Base-by-base conservation (phyloP, 1,140 invertebrate species). In the Thalassaphorura encarpata region DNA sequence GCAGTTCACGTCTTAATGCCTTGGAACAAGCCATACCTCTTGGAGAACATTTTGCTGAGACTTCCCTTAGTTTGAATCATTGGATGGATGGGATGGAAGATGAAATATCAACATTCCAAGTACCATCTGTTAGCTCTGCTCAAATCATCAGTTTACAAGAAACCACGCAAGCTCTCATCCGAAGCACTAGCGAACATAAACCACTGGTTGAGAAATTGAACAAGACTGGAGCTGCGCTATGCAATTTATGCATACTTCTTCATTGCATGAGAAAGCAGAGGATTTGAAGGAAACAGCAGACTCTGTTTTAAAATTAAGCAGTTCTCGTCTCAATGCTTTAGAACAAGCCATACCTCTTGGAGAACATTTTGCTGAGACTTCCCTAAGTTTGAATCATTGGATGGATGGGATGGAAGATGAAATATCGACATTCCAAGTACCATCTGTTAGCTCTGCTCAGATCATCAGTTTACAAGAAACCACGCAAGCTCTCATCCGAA, bases 41-140 rank as follows among this genome's bases (percentile, higher is more conserved):
- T 5, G 90, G 90, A 0, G 87, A 94, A 72, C 92, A 97, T 73
- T 87, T 99, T 72, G 84, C 87, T 53, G 91, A 96, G 58, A 90
- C 90, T 1, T 94, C 97, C 66, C 78, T 81, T 27, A 90, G 92
- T n/a, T 69, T 98, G 2, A 80, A 82, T 16, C 78, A 81, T 27
- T 98, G 94, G 94, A 72, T 99, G 56, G 84, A 89, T 61, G 91
- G 93, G 62, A 89, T 93, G 73, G 95, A 98, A 71, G 81, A 85
- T 50, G 93, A 97, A 71, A 82, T 94, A 4, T 78, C 84, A 5
- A 81, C 90, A 69, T 70, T 96, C 42, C 88, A 90, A 15, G 87
- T 90, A 77, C 91, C 92, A 11, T 89, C 89, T 1, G 73, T 97
- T 31, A 76, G 92, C 54, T 84, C 91, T 1, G 89, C 95, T 66